These are phyloP conservation scores for Circaetus gallicus DNA, from an alignment of 2,113 vertebrate species.

Conservation along the genomic window DNA sequence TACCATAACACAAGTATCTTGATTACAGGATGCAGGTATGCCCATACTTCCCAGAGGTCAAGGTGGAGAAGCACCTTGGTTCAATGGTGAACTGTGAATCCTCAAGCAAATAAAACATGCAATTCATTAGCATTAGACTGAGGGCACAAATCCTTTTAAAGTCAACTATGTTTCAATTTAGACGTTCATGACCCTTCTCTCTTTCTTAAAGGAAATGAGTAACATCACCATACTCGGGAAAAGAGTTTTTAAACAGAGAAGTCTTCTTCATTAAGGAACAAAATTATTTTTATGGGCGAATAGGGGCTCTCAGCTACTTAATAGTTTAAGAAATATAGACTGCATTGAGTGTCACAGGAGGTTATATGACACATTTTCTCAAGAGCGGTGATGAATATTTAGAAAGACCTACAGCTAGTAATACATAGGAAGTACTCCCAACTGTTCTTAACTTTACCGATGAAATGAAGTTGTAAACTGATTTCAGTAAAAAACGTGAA, in stretches of 20 bases:
- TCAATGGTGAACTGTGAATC: not conserved
- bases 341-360: not conserved
- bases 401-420: not conserved
- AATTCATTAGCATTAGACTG: not conserved
- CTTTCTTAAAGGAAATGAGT: not conserved
- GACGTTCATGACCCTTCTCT: not conserved
- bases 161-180: not conserved
- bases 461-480: not conserved
- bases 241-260: not conserved
- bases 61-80: not conserved
- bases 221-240: not conserved
- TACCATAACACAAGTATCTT: not conserved
- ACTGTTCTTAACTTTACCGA: not conserved
- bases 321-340: not conserved
- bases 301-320: not conserved
- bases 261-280: not conserved
- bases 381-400: not conserved
- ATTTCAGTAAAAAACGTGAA: not conserved
- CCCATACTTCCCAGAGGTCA: not conserved
- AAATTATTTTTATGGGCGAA: not conserved
- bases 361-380: not conserved
- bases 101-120: not conserved
- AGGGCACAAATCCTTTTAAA: not conserved
- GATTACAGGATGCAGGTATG: not conserved
- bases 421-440: not conserved